Conservation (phyloP, 2,888 invertebrate genomes). For the Ellobium chinense region DNA sequence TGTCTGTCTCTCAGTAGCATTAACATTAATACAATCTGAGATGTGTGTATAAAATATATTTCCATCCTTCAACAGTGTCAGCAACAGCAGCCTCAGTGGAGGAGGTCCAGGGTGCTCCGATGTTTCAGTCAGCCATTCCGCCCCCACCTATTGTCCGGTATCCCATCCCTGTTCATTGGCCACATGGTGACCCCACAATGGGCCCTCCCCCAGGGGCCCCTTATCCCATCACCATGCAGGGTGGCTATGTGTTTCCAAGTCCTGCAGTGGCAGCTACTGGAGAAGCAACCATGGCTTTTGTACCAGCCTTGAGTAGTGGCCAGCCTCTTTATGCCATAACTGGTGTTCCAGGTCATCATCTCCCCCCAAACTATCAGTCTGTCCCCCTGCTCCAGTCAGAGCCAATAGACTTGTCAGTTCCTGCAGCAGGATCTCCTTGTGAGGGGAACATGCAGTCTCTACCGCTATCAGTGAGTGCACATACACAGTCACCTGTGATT, state of each 20-base stretch:
- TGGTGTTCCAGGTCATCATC: conserved; percentile 12
- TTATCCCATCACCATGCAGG: conserved; percentile 33
- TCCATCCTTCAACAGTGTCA: too few species aligned
- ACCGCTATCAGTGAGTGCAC: not conserved
- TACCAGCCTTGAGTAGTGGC: conserved; percentile 26
- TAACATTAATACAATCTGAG: too few species aligned
- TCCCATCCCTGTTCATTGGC: conserved; percentile 40
- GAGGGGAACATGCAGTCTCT: not conserved
- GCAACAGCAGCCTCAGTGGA: not conserved
- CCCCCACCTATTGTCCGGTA: conserved; percentile 33
- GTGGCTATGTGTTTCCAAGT: conserved; percentile 37
- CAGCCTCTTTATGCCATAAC: conserved; percentile 38
- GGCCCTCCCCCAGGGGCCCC: conserved; percentile 11
- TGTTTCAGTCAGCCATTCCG: conserved; percentile 27
- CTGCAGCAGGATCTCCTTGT: not conserved
- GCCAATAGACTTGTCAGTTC: conserved; percentile 30
- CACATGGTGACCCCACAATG: conserved; percentile 1
- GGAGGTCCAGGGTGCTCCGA: conserved; percentile 1
- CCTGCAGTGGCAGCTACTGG: conserved; percentile 20
- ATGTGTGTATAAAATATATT: too few species aligned
- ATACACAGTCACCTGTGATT: not conserved
- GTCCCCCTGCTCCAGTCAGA: conserved; percentile 16
- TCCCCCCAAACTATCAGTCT: conserved; percentile 14
- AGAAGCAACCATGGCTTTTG: conserved; percentile 28
- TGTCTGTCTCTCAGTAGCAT: not conserved